A percentile compares a stretch with the other conserved stretches of the same genome.
phyloP scores from a whole-genome alignment of 2,888 invertebrate species.

The Eretmocerus hayati region DNA sequence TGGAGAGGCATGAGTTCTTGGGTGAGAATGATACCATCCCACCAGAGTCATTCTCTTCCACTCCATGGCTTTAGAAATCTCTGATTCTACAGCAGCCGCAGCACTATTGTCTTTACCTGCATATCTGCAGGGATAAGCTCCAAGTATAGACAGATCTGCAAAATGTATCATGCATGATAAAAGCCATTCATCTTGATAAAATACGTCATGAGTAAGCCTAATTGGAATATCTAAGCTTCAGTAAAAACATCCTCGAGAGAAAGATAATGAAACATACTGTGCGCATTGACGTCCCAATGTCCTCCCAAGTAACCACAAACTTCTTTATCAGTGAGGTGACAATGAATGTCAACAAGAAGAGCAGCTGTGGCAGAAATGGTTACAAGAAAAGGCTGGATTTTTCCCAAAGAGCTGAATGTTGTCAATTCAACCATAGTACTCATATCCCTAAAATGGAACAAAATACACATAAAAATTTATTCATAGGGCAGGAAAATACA shows the following conservation, averaged over 20 bases:
- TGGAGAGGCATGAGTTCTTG: conserved; percentile 79
- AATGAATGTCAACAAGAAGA: conserved; percentile 85
- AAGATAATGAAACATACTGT: conserved; percentile 61
- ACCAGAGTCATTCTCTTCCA: conserved; percentile 73
- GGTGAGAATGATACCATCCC: conserved; percentile 96
- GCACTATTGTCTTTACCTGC: conserved; percentile 73
- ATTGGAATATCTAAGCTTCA: not conserved
- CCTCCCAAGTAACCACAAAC: conserved; percentile 95
- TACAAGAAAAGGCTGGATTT: conserved; percentile 87
- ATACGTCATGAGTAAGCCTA: not conserved
- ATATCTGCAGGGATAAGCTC: conserved; percentile 82
- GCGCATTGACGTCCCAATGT: conserved; percentile 88
- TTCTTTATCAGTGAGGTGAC: conserved; percentile 88
- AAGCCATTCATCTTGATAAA: too few species aligned
- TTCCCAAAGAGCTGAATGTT: conserved; percentile 78
- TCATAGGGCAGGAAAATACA: too few species aligned
- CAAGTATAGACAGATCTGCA: conserved; percentile 76
- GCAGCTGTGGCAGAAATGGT: conserved; percentile 81
- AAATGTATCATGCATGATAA: conserved; percentile 24
- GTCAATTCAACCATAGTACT: conserved; percentile 85
- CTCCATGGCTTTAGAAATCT: conserved; percentile 78
- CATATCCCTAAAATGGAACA: conserved; percentile 75
- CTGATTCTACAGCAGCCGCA: conserved; percentile 68
- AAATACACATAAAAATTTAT: too few species aligned
- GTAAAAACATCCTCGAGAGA: too few species aligned